Evolutionary conservation across 2,797 vertebrate genomes (phyloP), one percentile per base, ranked within the genome.

Genomic region (Sylvilagus floridanus): DNA sequence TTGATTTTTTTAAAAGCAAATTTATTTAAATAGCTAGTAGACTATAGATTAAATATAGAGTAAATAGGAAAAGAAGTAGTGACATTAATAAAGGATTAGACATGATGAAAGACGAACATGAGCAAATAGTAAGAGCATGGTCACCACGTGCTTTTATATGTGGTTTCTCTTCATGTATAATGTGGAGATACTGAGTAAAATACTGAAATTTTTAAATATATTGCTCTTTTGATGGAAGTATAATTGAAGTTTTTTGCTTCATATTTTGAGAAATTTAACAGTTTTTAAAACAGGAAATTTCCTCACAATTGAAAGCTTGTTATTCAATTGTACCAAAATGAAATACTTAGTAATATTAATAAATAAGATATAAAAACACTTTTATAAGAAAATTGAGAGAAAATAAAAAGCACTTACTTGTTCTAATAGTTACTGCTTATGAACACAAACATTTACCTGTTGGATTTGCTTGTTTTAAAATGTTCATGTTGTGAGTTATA

Each of bases 131-230:
- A 42, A 50, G 75, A 68, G 4, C 14, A 79, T 85, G 84, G 78
- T 94, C 63, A 83, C 12, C 75, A 35, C 35, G n/a, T 75, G 30
- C 28, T 79, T 0, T 77, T 89, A 78, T 88, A 69, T 81, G 69
- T 95, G 71, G 42, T 92, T 92, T 91, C 5, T 88, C 32, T 94
- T 47, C n/a, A 87, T 71, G 82, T 93, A 94, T 89, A 93, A 93
- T 73, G 35, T 78, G 71, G 17, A 68, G 42, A 28, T 78, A 17
- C 7, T 69, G 82, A 65, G 71, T 88, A 54, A 84, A 72, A 71
- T 87, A 86, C 16, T 95, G 32, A 90, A 85, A 87, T 86, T 93
- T 72, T n/a, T 47, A 79, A 62, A 62, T 93, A 37, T 95, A 54
- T 84, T 96, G 75, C 37, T 32, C 47, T 60, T 93, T 93, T 83